Evolutionary conservation across 2,113 vertebrate genomes (phyloP).

Genomic region (Apodemus speciosus): DNA sequence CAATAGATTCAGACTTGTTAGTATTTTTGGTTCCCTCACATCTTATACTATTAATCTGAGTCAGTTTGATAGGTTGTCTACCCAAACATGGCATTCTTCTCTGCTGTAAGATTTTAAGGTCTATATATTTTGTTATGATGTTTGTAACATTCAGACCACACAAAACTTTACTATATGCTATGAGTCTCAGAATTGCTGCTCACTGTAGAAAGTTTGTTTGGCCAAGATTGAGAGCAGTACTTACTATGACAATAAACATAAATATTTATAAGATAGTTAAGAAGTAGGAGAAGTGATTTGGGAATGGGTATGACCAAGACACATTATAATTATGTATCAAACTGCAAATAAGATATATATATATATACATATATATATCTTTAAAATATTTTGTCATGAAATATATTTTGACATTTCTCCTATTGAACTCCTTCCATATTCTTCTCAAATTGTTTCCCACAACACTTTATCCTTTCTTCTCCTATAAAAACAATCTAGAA

Average conservation of each 20-base stretch:
- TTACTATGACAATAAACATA: background rate
- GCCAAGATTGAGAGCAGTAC: background rate
- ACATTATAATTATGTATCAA: background rate
- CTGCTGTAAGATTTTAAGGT: background rate
- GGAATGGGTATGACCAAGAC: background rate
- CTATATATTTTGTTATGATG: conserved; percentile 9
- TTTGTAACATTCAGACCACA: background rate
- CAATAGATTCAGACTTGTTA: background rate
- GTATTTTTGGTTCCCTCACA: background rate
- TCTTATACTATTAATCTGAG: background rate
- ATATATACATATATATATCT: background rate
- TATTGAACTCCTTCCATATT: background rate
- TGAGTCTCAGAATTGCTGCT: background rate
- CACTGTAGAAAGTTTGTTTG: too few species aligned
- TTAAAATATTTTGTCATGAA: background rate
- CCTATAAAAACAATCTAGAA: background rate
- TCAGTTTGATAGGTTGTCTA: background rate
- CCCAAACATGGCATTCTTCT: background rate
- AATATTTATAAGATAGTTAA: background rate
- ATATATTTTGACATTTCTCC: background rate
- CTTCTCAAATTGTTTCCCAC: background rate
- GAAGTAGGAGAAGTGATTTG: background rate
- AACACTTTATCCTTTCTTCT: background rate
- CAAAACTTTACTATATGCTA: background rate
- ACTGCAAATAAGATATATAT: background rate